phyloP scores from a whole-genome alignment of 2,113 vertebrate genomes.

The Uria lomvia region DNA sequence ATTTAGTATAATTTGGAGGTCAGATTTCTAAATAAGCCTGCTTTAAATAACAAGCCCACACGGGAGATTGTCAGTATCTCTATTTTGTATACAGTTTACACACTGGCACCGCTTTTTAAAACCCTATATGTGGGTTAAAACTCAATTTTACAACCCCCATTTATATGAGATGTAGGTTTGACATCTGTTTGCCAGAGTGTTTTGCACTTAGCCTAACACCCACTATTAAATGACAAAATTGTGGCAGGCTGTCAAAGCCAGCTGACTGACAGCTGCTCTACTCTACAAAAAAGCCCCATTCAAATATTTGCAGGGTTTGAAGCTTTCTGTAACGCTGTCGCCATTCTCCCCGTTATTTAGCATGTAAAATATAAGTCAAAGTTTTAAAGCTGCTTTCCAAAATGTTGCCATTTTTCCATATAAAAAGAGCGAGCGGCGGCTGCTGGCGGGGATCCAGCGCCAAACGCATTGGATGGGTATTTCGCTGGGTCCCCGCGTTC shows the following conservation, averaged over 20 bases:
- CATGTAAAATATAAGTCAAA: constrained; percentile 75
- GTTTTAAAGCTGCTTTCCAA: constrained; percentile 73
- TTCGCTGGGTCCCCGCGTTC: constrained; percentile 44
- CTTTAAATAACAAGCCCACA: constrained; percentile 38
- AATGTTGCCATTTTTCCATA: constrained; percentile 71
- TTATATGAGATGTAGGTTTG: constrained; percentile 75
- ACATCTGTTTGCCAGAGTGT: constrained; percentile 85
- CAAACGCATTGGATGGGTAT: not conserved
- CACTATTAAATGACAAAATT: constrained; percentile 80
- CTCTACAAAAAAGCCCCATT: constrained; percentile 75
- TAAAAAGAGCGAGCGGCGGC: constrained; percentile 57
- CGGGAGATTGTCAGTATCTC: constrained; percentile 35
- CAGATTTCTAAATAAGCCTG: constrained; percentile 45
- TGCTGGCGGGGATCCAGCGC: constrained; percentile 60
- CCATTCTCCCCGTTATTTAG: constrained; percentile 73
- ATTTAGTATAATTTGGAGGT: constrained; percentile 59
- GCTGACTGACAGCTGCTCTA: constrained; percentile 86
- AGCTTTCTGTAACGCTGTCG: constrained; percentile 68
- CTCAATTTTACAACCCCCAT: constrained; percentile 71
- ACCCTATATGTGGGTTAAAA: constrained; percentile 67
- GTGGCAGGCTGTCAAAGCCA: constrained; percentile 87
- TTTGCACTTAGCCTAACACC: constrained; percentile 80
- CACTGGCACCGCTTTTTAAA: constrained; percentile 35
- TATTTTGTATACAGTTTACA: constrained; percentile 35
- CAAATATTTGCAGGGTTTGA: constrained; percentile 78